Evolutionary conservation across 2,797 vertebrate genomes (phyloP).

Genomic region (Cuniculus paca): DNA sequence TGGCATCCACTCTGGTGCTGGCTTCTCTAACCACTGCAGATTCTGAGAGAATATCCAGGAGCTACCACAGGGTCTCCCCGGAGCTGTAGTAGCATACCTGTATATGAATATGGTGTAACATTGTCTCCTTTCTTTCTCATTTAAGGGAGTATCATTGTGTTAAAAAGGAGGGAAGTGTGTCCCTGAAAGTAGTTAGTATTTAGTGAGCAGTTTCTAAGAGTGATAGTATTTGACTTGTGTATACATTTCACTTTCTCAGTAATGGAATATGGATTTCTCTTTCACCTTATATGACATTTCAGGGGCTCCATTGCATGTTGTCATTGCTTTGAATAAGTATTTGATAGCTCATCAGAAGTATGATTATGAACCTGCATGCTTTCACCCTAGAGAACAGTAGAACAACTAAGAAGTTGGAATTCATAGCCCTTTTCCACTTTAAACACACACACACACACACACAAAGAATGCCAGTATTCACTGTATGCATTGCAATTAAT

Average conservation of each 20-base stretch:
- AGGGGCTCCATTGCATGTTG: background rate
- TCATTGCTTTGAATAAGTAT: background rate
- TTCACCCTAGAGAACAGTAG: background rate
- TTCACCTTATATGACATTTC: background rate
- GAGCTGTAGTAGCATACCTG: background rate
- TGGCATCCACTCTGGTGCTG: background rate
- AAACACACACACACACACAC: slow-evolving; percentile 37
- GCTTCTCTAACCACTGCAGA: background rate
- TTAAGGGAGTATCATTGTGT: background rate
- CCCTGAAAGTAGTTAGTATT: background rate
- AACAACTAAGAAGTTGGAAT: slow-evolving; percentile 6
- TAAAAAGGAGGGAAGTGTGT: background rate
- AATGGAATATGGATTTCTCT: background rate
- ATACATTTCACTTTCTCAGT: background rate
- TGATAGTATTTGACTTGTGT: background rate
- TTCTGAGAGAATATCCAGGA: too few species aligned
- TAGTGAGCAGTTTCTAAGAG: background rate
- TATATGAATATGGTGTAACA: fast-evolving
- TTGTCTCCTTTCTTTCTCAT: background rate
- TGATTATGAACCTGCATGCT: background rate
- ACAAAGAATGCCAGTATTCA: slow-evolving; percentile 16
- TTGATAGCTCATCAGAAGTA: background rate
- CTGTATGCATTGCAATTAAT: background rate
- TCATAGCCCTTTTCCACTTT: slow-evolving; percentile 43
- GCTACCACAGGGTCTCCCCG: background rate